Evolutionary conservation across 2,113 vertebrate genomes (phyloP).

Genomic region (Melanerpes aurifrons): DNA sequence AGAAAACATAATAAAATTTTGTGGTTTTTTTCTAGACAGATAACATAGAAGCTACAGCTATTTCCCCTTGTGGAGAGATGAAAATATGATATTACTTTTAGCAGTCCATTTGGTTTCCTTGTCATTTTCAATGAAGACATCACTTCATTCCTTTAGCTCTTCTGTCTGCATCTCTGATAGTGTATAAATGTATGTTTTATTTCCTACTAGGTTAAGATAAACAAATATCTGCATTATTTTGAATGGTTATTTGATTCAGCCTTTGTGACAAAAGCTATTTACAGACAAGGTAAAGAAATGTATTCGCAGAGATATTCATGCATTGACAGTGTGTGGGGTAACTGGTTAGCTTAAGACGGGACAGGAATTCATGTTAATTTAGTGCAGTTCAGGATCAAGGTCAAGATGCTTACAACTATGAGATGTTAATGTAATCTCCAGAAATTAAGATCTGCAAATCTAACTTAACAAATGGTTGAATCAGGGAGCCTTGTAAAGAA

Average conservation of each 20-base stretch:
- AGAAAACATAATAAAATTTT: constrained; percentile 10
- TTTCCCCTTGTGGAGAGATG: neutral
- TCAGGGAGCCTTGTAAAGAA: too few relatives aligned
- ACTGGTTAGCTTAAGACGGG: too few relatives aligned
- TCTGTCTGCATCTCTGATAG: neutral
- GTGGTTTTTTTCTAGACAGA: neutral
- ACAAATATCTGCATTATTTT: constrained; percentile 41
- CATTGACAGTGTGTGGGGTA: neutral
- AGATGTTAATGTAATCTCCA: too few relatives aligned
- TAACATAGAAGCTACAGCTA: neutral
- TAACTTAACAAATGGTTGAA: too few relatives aligned
- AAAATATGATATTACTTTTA: constrained; percentile 41
- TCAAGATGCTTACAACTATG: too few relatives aligned
- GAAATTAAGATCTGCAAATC: too few relatives aligned
- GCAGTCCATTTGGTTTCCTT: constrained; percentile 41
- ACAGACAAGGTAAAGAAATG: neutral
- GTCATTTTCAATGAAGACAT: constrained; percentile 34
- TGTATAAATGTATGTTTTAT: neutral
- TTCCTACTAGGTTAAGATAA: constrained; percentile 28
- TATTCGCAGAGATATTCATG: neutral
- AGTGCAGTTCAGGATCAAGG: too few relatives aligned
- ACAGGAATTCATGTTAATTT: too few relatives aligned
- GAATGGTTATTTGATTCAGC: constrained; percentile 21
- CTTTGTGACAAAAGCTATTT: neutral
- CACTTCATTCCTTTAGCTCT: constrained; percentile 27